These are phyloP conservation scores for Champsocephalus gunnari DNA, from an alignment of 2,797 vertebrate genomes.

Conservation along the genomic window DNA sequence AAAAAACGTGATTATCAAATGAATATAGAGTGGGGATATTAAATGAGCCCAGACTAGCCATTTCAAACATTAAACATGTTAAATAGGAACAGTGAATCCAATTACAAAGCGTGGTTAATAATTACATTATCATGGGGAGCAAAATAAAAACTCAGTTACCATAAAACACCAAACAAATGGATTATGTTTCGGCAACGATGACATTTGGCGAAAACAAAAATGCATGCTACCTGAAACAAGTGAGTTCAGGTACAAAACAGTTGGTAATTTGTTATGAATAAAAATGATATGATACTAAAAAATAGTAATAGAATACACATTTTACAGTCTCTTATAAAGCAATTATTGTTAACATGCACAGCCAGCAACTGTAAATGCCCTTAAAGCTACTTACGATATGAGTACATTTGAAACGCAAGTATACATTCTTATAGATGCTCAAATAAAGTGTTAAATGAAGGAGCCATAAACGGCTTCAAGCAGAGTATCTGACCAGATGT, in stretches of 20 bases:
- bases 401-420: too few relatives aligned
- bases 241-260: too few relatives aligned
- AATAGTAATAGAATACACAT: too few relatives aligned
- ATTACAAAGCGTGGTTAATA: constrained; percentile 32
- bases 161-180: not conserved
- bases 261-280: too few relatives aligned
- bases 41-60: constrained; percentile 33
- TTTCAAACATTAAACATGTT: constrained; percentile 35
- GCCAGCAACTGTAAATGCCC: too few relatives aligned
- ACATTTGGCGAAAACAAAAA: not conserved
- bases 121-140: constrained; percentile 15
- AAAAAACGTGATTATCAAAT: constrained; percentile 48
- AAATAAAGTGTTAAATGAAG: not conserved
- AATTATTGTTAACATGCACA: too few relatives aligned
- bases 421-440: not conserved
- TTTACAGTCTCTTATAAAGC: too few relatives aligned
- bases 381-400: not conserved
- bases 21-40: constrained; percentile 40
- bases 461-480: not conserved
- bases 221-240: too few relatives aligned
- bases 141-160: not conserved
- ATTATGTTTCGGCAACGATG: not conserved
- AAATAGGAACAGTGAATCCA: constrained; percentile 32
- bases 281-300: too few relatives aligned
- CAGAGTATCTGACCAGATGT: not conserved